Percentiles rank a stretch among this genome's conserved stretches.
Conservation (phyloP, 2,797 vertebrate genomes). For the Apogon hyalosoma region DNA sequence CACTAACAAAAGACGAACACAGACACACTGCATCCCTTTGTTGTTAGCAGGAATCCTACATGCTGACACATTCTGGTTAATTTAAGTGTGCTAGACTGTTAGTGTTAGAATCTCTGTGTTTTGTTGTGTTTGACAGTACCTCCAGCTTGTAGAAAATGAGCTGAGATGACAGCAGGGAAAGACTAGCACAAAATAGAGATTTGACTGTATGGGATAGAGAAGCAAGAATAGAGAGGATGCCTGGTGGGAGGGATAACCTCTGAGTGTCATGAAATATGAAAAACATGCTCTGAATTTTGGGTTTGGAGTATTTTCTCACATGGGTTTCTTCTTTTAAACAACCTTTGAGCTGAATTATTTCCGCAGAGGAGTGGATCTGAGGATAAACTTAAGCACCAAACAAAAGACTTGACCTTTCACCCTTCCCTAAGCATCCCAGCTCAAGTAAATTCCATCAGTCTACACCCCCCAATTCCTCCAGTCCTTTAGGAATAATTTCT, state of each 20-base stretch:
- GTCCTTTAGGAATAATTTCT: slow-evolving; percentile 19
- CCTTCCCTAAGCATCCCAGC: slow-evolving; percentile 52
- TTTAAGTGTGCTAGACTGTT: slow-evolving; percentile 21
- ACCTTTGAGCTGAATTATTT: not conserved
- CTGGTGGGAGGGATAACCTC: slow-evolving; percentile 28
- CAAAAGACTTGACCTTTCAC: slow-evolving; percentile 77
- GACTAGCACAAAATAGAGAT: slow-evolving; percentile 36
- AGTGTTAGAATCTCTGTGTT: slow-evolving; percentile 12
- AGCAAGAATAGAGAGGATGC: not conserved
- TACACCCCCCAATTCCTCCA: not conserved
- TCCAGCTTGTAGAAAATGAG: slow-evolving; percentile 42
- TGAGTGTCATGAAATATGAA: slow-evolving; percentile 24
- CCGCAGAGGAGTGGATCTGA: slow-evolving; percentile 14
- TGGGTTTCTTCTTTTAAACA: not conserved
- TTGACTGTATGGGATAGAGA: slow-evolving; percentile 22
- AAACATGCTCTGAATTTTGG: not conserved
- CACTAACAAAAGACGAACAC: not conserved
- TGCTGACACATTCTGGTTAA: slow-evolving; percentile 27
- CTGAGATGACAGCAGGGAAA: slow-evolving; percentile 31
- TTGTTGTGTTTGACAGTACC: slow-evolving; percentile 32
- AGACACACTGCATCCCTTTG: slow-evolving; percentile 9
- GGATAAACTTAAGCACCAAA: slow-evolving; percentile 31
- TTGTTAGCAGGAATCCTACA: slow-evolving; percentile 18
- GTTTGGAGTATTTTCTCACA: not conserved
- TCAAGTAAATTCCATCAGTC: slow-evolving; percentile 74